Evolutionary conservation across 2,797 vertebrate genomes (phyloP).

Genomic region (Oreochromis mossambicus): DNA sequence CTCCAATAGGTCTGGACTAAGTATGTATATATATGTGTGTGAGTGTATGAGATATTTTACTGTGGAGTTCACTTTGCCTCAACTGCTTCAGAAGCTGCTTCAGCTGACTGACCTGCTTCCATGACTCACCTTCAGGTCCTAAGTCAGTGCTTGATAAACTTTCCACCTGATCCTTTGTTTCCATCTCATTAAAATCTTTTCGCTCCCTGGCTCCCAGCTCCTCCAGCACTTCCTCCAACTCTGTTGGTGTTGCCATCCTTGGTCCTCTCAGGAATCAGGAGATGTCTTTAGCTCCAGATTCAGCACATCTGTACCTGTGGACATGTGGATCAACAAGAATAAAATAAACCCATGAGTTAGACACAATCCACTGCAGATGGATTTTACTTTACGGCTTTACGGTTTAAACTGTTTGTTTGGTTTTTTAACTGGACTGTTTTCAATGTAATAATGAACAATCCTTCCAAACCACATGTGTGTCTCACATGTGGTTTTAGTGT

Average conservation of each 20-base stretch:
- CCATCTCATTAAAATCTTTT: not conserved
- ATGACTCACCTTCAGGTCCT: not conserved
- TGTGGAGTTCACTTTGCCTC: not conserved
- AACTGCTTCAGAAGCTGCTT: not conserved
- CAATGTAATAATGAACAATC: not conserved
- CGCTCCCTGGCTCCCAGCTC: not conserved
- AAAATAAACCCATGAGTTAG: not conserved
- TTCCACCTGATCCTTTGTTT: not conserved
- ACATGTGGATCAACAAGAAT: no score
- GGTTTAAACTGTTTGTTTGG: no score
- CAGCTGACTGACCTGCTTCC: not conserved
- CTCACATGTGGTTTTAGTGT: not conserved
- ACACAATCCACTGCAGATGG: not conserved
- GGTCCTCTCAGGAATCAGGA: not conserved
- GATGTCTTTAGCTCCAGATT: not conserved
- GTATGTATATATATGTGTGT: not conserved
- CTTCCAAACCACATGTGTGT: not conserved
- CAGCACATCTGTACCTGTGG: accelerated
- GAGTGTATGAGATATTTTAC: not conserved
- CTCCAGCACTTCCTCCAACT: not conserved
- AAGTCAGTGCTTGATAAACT: not conserved
- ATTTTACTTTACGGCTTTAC: not conserved
- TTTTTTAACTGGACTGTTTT: not conserved
- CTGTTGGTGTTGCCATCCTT: not conserved
- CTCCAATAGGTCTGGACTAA: not conserved